Evolutionary conservation across 2,113 vertebrate species (phyloP).

Genomic region (Ovis canadensis): DNA sequence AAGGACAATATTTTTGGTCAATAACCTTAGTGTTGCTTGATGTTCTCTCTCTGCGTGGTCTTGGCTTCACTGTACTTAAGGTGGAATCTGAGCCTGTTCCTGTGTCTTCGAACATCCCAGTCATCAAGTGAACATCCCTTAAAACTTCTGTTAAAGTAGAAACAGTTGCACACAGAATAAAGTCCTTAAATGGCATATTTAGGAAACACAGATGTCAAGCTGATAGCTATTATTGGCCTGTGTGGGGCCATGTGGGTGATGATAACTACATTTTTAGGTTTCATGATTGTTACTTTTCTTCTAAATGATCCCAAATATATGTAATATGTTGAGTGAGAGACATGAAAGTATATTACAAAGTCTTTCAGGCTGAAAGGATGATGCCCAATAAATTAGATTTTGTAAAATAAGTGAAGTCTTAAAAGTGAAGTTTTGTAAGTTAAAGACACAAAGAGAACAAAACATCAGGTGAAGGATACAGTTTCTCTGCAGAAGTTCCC

Average conservation of each 20-base stretch:
- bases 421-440: not conserved
- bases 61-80: not conserved
- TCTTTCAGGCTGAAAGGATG: not conserved
- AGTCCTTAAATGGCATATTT: not conserved
- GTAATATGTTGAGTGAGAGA: not conserved
- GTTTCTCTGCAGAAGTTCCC: not conserved
- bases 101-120: not conserved
- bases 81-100: not conserved
- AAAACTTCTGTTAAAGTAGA: not conserved
- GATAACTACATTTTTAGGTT: not conserved
- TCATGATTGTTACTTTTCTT: not conserved
- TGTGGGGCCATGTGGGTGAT: not conserved
- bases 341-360: not conserved
- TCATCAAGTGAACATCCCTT: not conserved
- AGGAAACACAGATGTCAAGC: not conserved
- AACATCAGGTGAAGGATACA: not conserved
- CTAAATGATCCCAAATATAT: not conserved
- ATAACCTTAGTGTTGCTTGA: not conserved
- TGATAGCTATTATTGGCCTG: not conserved
- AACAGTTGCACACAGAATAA: not conserved
- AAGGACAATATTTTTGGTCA: not conserved
- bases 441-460: not conserved
- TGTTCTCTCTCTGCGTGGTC: not conserved
- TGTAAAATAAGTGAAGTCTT: not conserved
- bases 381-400: not conserved